These are phyloP conservation scores for Cataglyphis cursor DNA, from an alignment of 2,888 invertebrate species.

Conservation along the genomic window DNA sequence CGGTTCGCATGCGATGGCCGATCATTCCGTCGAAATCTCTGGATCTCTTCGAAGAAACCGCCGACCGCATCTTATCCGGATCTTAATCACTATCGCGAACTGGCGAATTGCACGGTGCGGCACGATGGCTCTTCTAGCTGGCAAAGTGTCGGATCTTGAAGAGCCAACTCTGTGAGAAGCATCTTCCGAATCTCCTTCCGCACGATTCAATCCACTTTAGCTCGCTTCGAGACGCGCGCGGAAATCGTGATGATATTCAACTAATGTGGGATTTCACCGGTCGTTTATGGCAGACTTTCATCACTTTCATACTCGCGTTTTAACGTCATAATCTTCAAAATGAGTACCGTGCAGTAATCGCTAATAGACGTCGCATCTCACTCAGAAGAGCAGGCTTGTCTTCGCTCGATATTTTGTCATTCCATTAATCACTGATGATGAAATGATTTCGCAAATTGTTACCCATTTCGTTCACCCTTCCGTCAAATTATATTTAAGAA, in stretches of 20 bases:
- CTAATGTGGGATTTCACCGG: neutral
- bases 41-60: neutral
- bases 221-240: constrained; percentile 9
- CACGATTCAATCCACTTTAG: constrained; percentile 26
- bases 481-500: neutral
- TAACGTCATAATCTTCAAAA: constrained; percentile 18
- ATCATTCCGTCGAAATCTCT: constrained; percentile 33
- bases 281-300: constrained; percentile 15
- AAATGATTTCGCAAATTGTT: neutral
- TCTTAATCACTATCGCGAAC: constrained; percentile 44
- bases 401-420: constrained; percentile 5
- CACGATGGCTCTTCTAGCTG: neutral
- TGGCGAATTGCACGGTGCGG: constrained; percentile 13
- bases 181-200: constrained; percentile 44
- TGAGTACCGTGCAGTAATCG: constrained; percentile 20
- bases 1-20: constrained; percentile 18
- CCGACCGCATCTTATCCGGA: constrained; percentile 44
- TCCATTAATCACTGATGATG: neutral
- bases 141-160: constrained; percentile 21
- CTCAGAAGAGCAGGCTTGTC: constrained; percentile 6
- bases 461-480: neutral
- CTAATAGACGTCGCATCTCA: constrained; percentile 44
- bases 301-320: neutral
- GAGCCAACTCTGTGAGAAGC: constrained; percentile 18
- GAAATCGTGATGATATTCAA: constrained; percentile 42